Conservation (phyloP, 2,797 vertebrate species). For the Pygocentrus nattereri region DNA sequence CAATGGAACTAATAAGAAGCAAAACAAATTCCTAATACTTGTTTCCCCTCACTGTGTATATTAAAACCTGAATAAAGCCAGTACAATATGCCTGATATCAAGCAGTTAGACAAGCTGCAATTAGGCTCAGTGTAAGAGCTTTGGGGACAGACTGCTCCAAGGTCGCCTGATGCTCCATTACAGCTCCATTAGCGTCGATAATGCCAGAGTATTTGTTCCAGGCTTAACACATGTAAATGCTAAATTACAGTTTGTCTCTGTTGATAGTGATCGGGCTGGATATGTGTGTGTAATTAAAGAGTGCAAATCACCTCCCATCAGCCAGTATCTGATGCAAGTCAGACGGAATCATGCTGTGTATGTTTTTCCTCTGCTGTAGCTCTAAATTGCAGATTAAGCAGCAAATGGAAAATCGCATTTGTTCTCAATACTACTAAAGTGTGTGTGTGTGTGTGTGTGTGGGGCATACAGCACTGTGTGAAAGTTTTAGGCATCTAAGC, state of each 20-base stretch:
- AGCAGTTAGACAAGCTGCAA: background rate
- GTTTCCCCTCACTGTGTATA: too few species aligned
- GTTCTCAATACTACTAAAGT: too few species aligned
- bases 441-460: too few species aligned
- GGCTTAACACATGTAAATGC: background rate
- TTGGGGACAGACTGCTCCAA: background rate
- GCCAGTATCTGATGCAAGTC: background rate
- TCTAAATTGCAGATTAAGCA: too few species aligned
- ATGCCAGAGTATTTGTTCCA: background rate
- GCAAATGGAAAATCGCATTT: too few species aligned
- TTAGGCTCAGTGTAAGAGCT: background rate
- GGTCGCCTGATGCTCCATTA: background rate
- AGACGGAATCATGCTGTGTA: too few species aligned
- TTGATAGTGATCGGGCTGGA: background rate
- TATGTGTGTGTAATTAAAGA: slow-evolving; percentile 3
- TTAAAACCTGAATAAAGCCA: background rate
- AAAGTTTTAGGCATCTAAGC: too few species aligned
- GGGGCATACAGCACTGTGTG: too few species aligned
- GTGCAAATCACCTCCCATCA: background rate
- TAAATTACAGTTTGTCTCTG: slow-evolving; percentile 10
- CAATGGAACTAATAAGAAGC: too few species aligned
- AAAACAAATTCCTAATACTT: too few species aligned
- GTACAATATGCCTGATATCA: background rate
- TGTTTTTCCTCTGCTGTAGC: too few species aligned
- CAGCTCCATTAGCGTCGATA: background rate